Base-by-base conservation (phyloP, 2,797 vertebrate species). In the Crocodylus rhombifer region DNA sequence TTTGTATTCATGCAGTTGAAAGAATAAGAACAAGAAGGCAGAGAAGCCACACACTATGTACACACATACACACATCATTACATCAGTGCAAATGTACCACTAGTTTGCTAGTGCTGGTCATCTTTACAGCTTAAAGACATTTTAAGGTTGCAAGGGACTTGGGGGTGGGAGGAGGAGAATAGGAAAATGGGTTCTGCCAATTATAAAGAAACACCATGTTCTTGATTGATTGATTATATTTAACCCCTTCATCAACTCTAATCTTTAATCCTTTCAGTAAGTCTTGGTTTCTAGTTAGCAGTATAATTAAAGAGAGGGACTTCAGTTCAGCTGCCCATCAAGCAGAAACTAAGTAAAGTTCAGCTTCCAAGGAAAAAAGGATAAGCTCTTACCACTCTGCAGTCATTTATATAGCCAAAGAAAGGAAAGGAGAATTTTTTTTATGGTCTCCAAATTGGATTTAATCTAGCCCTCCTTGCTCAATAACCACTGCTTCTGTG, bases 151-250 rank as follows among this genome's bases (percentile, higher is more conserved):
- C 18, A 69, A 20, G 65, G 30, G 15, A 20, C 36, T 18, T 30
- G 33, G 18, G 30, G 21, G 18, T 28, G 13, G 5, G 5, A 76
- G 16, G 2, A 1, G 5, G 4, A 7, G 3, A 33, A 62, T 18
- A 6, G n/a, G 9, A 33, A 17, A 3, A 2, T 1, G 0, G 1
- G 2, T 51, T 51, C 42, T 51, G 42, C 3, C 4, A 5, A 9
- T 18, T 18, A 5, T 25, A 4, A 21, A 79, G 4, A 4, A 89
- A 85, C 61, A 5, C 36, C 28, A 82, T 55, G 30, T 81, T 89
- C 30, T 33, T 71, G 15, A 81, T 5, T 75, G 2, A 10, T 15
- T 4, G 11, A 14, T 65, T 65, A 82, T 80, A 36, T 69, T 73
- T 26, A 62, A 89, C 13, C 67, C 20, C 12, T 71, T 71, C 65